Conservation (phyloP, 1,140 invertebrate genomes). For the Nebria ingens region DNA sequence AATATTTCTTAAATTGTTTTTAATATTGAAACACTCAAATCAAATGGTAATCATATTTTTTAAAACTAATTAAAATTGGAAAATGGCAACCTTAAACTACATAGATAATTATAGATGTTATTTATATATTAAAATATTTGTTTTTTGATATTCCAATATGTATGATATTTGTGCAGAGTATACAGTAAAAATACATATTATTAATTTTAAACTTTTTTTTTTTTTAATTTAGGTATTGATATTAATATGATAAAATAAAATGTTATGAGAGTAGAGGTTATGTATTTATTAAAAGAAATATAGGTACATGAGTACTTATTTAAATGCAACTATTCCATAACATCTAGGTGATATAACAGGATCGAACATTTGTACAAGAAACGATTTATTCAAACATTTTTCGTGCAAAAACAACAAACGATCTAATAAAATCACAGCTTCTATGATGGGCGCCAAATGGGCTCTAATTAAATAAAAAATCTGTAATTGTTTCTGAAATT, state of each 20-base stretch:
- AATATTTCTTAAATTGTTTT: too few relatives aligned
- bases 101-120: too few relatives aligned
- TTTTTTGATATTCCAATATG: background rate
- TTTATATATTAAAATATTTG: conserved; percentile 1
- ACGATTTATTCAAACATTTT: conserved; percentile 47
- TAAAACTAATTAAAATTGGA: background rate
- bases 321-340: conserved; percentile 55
- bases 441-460: conserved; percentile 70
- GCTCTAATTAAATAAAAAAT: conserved; percentile 74
- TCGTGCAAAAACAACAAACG: conserved; percentile 70
- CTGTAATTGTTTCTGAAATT: conserved; percentile 52
- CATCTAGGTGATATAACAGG: conserved; percentile 64
- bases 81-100: background rate
- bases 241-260: background rate
- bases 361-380: conserved; percentile 63
- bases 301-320: too few relatives aligned
- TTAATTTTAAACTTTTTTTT: background rate
- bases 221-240: background rate
- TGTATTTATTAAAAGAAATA: too few relatives aligned
- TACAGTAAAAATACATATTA: conserved; percentile 6
- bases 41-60: too few relatives aligned
- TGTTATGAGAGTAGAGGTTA: background rate
- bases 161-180: conserved; percentile 5
- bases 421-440: conserved; percentile 76
- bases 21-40: too few relatives aligned